Percentiles rank a stretch among this genome's conserved stretches.
These are phyloP conservation scores for Cephus rjabovi DNA, from an alignment of 2,888 invertebrate species.

Conservation along the genomic window DNA sequence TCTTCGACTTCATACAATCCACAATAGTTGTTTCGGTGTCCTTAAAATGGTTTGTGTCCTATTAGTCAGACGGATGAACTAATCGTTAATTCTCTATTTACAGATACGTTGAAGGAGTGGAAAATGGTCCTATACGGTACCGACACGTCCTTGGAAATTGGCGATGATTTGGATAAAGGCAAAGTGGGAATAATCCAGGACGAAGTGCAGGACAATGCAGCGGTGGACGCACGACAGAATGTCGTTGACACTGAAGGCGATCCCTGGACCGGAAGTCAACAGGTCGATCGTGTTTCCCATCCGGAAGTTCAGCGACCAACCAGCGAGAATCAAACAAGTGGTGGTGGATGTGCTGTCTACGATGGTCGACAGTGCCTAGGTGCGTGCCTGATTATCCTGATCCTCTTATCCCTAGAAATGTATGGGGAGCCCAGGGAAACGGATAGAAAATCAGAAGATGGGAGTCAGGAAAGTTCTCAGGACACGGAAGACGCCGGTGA, in stretches of 20 bases:
- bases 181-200: conserved; percentile 37
- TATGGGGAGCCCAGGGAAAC: too few species aligned
- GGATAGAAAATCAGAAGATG: too few species aligned
- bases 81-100: conserved; percentile 28
- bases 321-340: conserved; percentile 57
- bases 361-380: conserved; percentile 58
- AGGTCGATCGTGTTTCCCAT: conserved; percentile 56
- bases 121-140: conserved; percentile 87
- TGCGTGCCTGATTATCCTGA: conserved; percentile 61
- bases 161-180: conserved; percentile 54
- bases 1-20: too few species aligned
- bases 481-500: too few species aligned
- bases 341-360: conserved; percentile 43
- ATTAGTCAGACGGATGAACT: too few species aligned
- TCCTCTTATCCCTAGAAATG: conserved; percentile 43
- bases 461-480: too few species aligned
- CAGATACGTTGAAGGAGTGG: conserved; percentile 76
- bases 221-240: conserved; percentile 42
- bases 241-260: conserved; percentile 51
- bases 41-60: too few species aligned
- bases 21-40: too few species aligned
- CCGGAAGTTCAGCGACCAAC: conserved; percentile 59
- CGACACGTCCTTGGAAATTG: conserved; percentile 67
- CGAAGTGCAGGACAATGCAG: conserved; percentile 37
- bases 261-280: conserved; percentile 59